Evolutionary conservation across 2,113 vertebrate genomes (phyloP).

Genomic region (Anser cygnoides): DNA sequence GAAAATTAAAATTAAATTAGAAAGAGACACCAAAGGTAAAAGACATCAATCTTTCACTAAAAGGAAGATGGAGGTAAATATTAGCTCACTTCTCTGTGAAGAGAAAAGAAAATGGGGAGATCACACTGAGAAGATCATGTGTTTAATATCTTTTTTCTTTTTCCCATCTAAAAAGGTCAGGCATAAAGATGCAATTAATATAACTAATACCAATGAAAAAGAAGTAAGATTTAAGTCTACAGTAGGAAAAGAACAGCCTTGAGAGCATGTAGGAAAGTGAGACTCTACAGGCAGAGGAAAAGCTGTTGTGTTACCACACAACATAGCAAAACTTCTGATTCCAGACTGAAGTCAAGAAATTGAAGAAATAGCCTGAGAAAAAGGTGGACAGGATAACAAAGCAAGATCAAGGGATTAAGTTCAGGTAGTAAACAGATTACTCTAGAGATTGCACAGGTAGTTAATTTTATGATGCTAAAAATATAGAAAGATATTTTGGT

Average conservation of each 20-base stretch:
- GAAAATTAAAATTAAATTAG: slow-evolving; percentile 3
- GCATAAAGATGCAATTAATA: background rate
- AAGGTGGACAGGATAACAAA: background rate
- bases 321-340: background rate
- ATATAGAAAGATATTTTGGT: background rate
- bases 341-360: background rate
- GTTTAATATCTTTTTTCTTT: background rate
- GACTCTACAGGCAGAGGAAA: background rate
- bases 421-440: background rate
- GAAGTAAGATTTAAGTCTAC: background rate
- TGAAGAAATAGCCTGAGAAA: slow-evolving; percentile 1
- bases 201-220: background rate
- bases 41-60: background rate
- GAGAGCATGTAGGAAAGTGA: background rate
- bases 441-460: fast-evolving
- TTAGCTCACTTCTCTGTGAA: background rate
- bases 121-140: background rate
- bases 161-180: background rate
- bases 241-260: background rate
- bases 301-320: background rate
- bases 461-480: slow-evolving; percentile 1
- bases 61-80: background rate
- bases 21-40: slow-evolving; percentile 10
- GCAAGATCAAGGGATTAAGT: background rate
- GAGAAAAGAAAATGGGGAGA: background rate